Conservation (phyloP, 2,113 vertebrate species). For the Ceyx margarethae region DNA sequence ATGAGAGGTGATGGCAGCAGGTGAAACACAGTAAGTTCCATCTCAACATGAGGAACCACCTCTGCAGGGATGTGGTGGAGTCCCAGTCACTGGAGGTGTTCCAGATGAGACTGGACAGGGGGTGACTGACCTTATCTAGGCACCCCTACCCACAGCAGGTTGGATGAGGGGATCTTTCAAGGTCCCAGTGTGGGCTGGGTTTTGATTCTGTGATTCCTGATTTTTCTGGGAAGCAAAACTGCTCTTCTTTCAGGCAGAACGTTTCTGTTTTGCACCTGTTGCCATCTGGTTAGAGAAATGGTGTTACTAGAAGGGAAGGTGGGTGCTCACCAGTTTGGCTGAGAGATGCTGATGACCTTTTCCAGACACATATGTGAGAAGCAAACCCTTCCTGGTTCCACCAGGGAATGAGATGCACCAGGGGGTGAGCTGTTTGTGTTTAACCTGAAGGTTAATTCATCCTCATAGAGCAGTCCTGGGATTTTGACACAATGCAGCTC, state of each 20-base stretch:
- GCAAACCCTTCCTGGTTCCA: not conserved
- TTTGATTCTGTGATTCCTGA: not conserved
- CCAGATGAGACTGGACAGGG: not conserved
- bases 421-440: not conserved
- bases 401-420: accelerated
- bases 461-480: no score
- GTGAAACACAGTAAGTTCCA: no score
- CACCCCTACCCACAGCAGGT: not conserved
- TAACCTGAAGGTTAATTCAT: not conserved
- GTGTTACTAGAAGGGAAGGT: not conserved
- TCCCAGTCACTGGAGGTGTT: not conserved
- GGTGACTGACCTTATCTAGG: not conserved
- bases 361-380: not conserved
- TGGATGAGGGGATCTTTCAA: not conserved
- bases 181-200: not conserved
- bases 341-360: not conserved
- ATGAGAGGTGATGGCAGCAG: no score
- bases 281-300: not conserved
- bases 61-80: not conserved
- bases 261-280: not conserved
- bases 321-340: accelerated
- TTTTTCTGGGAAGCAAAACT: not conserved
- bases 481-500: not conserved
- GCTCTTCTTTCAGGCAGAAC: not conserved
- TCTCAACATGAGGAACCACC: not conserved